Evolutionary conservation across 2,113 vertebrate genomes (phyloP).

Genomic region (Trichechus manatus): DNA sequence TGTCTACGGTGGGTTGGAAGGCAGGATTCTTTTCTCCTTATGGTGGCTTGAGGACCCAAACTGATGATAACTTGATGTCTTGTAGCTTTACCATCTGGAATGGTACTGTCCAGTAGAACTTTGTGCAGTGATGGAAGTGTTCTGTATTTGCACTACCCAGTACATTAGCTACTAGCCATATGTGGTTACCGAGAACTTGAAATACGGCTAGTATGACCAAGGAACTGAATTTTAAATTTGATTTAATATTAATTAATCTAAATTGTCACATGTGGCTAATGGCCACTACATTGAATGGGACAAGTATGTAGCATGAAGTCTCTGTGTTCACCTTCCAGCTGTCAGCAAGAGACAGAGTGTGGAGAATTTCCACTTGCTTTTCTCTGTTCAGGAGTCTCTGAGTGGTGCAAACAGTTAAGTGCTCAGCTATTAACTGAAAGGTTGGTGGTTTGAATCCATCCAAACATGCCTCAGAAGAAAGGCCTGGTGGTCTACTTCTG

Average conservation of each 20-base stretch:
- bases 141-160: background rate
- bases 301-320: background rate
- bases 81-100: background rate
- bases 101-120: background rate
- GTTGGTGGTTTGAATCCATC: background rate
- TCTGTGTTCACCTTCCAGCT: background rate
- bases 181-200: background rate
- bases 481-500: background rate
- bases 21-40: background rate
- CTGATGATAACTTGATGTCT: background rate
- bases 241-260: background rate
- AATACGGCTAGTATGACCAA: background rate
- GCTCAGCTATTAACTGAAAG: background rate
- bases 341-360: background rate
- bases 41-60: background rate
- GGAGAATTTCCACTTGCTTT: background rate
- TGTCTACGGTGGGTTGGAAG: background rate
- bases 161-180: background rate
- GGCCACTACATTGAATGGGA: background rate
- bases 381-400: background rate
- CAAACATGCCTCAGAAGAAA: background rate
- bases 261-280: background rate
- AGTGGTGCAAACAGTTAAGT: background rate
- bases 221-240: constrained; percentile 28
- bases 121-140: background rate